phyloP scores from a whole-genome alignment of 2,113 vertebrate species.

The Hippocampus comes region DNA sequence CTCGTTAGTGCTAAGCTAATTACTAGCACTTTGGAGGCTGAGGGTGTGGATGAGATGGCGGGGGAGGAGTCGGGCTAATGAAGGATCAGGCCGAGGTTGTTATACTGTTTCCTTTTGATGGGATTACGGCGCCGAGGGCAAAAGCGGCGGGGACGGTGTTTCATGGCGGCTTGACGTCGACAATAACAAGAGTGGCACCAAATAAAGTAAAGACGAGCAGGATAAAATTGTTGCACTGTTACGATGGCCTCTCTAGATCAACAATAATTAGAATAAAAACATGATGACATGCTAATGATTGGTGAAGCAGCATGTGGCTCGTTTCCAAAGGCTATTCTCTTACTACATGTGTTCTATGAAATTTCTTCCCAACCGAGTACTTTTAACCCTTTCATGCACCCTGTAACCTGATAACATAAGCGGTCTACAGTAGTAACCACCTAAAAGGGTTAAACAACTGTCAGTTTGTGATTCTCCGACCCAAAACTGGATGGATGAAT shows the following conservation, averaged over 20 bases:
- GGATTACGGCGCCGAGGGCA: slow-evolving; percentile 61
- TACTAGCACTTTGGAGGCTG: slow-evolving; percentile 42
- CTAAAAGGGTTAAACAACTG: no score
- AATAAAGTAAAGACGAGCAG: slow-evolving; percentile 14
- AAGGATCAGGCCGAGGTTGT: slow-evolving; percentile 69
- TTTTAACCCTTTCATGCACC: no score
- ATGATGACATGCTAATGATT: background rate
- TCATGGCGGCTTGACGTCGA: slow-evolving; percentile 64
- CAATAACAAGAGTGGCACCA: slow-evolving; percentile 56
- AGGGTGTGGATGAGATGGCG: slow-evolving; percentile 48
- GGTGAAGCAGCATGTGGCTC: background rate
- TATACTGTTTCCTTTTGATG: slow-evolving; percentile 70
- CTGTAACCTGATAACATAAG: no score
- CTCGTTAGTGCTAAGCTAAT: slow-evolving; percentile 67
- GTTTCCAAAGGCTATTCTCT: background rate
- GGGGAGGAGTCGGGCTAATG: slow-evolving; percentile 68
- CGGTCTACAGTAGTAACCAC: no score
- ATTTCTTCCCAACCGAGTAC: no score
- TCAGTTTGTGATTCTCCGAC: no score
- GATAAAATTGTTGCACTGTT: slow-evolving; percentile 14
- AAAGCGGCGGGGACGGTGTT: slow-evolving; percentile 48
- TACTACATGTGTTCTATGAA: no score
- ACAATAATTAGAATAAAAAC: background rate
- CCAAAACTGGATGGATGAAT: no score
- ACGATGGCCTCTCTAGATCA: background rate